These are phyloP conservation scores for Cettia cetti DNA, from an alignment of 2,113 vertebrate genomes.

Conservation along the genomic window DNA sequence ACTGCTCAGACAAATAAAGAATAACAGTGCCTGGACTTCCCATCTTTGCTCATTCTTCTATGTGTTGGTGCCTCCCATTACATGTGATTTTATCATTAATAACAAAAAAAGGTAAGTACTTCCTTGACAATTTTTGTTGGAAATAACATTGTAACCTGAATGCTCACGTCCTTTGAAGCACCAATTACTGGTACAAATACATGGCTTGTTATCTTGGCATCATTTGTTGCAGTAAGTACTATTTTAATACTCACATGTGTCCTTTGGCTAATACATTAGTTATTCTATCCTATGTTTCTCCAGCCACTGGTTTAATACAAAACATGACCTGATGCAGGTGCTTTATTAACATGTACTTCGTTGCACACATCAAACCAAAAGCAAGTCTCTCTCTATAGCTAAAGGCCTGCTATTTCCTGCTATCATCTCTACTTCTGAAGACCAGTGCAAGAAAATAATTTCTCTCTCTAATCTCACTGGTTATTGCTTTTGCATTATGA, in stretches of 20 bases:
- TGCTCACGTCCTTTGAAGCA: background rate
- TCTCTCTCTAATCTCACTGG: background rate
- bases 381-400: background rate
- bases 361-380: background rate
- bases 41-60: slow-evolving; percentile 1
- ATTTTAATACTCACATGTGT: background rate
- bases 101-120: background rate
- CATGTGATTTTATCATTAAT: background rate
- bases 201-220: background rate
- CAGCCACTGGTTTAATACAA: background rate
- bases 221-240: background rate
- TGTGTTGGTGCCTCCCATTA: background rate
- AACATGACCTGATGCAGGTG: background rate
- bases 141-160: background rate
- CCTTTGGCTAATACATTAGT: background rate
- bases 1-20: background rate
- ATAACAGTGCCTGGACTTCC: background rate
- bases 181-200: background rate
- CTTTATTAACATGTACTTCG: background rate
- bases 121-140: background rate
- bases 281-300: slow-evolving; percentile 15
- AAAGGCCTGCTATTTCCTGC: background rate
- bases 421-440: background rate
- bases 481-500: background rate
- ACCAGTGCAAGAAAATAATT: background rate